phyloP scores from a whole-genome alignment of 2,888 invertebrate species.

The Acleris sparsana region DNA sequence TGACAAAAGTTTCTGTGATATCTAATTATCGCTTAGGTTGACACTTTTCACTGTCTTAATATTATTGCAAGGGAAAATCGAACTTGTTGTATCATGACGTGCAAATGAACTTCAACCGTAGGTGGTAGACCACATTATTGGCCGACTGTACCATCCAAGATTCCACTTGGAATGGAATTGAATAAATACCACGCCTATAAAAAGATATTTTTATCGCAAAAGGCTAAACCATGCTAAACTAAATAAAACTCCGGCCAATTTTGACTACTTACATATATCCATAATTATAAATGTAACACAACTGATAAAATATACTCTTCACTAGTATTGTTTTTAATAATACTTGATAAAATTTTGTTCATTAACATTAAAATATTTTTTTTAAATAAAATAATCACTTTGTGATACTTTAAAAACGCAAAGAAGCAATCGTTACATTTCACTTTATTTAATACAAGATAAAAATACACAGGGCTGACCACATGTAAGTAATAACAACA shows the following conservation, averaged over 20 bases:
- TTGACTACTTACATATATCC: conserved; percentile 15
- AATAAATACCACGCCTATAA: no score
- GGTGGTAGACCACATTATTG: no score
- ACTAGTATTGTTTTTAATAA: conserved; percentile 25
- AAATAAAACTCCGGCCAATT: conserved; percentile 16
- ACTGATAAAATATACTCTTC: conserved; percentile 17
- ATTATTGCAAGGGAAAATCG: no score
- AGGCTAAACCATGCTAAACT: background rate
- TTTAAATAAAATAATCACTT: conserved; percentile 9
- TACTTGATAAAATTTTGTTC: conserved; percentile 22
- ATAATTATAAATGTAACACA: conserved; percentile 21
- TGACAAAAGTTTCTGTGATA: no score
- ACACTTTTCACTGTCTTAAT: no score
- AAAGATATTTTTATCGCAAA: background rate
- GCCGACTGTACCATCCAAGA: no score
- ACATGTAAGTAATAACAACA: no score
- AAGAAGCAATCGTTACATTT: background rate
- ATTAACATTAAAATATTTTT: conserved; percentile 14
- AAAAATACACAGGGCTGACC: background rate
- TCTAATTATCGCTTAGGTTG: no score
- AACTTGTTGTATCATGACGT: no score
- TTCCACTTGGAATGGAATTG: no score
- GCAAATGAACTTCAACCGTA: no score
- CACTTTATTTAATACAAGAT: background rate
- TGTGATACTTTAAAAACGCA: background rate